phyloP scores from a whole-genome alignment of 1,140 invertebrate genomes.

The Magallana ariakensis region DNA sequence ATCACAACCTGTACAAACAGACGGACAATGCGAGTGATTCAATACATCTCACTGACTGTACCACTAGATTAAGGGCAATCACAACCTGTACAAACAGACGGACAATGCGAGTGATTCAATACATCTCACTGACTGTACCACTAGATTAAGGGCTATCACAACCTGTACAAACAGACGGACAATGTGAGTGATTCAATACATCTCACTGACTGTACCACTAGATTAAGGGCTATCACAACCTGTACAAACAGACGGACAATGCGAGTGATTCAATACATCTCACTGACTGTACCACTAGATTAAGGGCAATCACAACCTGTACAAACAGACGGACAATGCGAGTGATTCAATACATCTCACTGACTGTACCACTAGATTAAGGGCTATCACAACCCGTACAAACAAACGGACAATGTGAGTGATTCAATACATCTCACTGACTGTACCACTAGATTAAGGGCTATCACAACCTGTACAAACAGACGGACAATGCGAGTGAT shows the following conservation, averaged over 20 bases:
- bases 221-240: conserved; percentile 52
- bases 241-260: conserved; percentile 13
- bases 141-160: conserved; percentile 47
- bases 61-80: conserved; percentile 46
- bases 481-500: too few relatives aligned
- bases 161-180: conserved; percentile 43
- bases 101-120: too few relatives aligned
- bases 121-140: conserved; percentile 57
- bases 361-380: conserved; percentile 53
- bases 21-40: too few relatives aligned
- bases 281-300: conserved; percentile 54
- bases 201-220: conserved; percentile 55
- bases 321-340: not conserved
- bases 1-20: conserved; percentile 51
- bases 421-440: conserved; percentile 60
- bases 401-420: too few relatives aligned
- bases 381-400: conserved; percentile 50
- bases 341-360: too few relatives aligned
- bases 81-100: conserved; percentile 48
- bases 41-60: conserved; percentile 58
- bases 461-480: conserved; percentile 50
- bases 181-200: too few relatives aligned
- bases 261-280: too few relatives aligned
- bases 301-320: conserved; percentile 53
- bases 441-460: conserved; percentile 50